Evolutionary conservation across 1,140 invertebrate species (phyloP).

Genomic region (Leguminivora glycinivorella): DNA sequence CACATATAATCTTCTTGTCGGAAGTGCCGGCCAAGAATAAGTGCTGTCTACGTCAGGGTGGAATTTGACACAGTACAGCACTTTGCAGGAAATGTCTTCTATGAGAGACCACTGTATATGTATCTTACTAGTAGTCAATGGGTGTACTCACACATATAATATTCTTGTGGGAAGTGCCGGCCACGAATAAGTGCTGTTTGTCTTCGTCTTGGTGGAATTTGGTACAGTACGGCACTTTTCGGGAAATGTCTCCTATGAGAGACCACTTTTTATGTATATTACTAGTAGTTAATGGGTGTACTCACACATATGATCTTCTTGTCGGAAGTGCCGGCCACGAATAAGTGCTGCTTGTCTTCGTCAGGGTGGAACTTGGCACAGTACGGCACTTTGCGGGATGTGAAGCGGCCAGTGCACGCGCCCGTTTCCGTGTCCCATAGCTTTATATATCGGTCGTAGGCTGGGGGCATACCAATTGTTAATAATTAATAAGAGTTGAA

Average conservation of each 20-base stretch:
- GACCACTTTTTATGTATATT: neutral
- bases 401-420: slow-evolving; percentile 94
- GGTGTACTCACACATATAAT: slow-evolving; percentile 95
- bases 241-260: no score
- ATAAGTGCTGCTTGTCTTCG: slow-evolving; percentile 97
- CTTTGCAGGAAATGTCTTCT: no score
- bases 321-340: slow-evolving; percentile 98
- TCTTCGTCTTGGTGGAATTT: slow-evolving; percentile 99
- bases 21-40: no score
- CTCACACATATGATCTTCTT: slow-evolving; percentile 99
- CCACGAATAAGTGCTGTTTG: slow-evolving; percentile 98
- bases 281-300: slow-evolving; percentile 44
- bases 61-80: no score
- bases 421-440: slow-evolving; percentile 99
- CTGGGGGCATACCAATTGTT: slow-evolving; percentile 50
- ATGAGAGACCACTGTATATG: no score
- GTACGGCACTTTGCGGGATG: slow-evolving; percentile 96
- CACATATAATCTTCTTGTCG: no score
- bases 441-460: slow-evolving; percentile 96
- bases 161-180: slow-evolving; percentile 99
- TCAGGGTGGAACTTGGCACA: slow-evolving; percentile 99
- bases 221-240: slow-evolving; percentile 84
- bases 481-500: neutral
- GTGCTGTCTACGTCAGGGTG: no score
- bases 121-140: no score